Evolutionary conservation across 2,888 invertebrate genomes (phyloP), one percentile per base, ranked within the genome.

Genomic region (Tillus elongatus): DNA sequence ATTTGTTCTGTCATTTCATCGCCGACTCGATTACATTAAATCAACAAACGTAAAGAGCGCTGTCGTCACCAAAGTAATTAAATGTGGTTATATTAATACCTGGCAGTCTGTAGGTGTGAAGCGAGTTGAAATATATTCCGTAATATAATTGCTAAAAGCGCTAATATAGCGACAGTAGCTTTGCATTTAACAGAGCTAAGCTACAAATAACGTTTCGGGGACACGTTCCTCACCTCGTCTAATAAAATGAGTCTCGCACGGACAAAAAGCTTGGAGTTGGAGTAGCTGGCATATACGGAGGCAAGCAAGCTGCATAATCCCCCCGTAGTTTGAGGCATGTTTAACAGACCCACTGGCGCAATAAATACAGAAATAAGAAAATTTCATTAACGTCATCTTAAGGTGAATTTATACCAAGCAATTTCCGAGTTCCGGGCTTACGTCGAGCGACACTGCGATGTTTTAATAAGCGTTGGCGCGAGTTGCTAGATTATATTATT

Each of bases 381-480:
- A 67, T 69, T 69, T 70, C 69, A 70, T 70, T 70, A 70, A 69
- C 67, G 69, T 69, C 69, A 69, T 68, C 68, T 69, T 67, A 66
- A 67, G 67, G 68, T 67, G 62, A 69, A 69, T 69, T 70, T 69
- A 69, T 70, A 66, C 58, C 58, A 58, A 50, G 68, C 64, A 70
- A 70, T 70, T 69, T 70, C 68, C 66, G 57, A 55, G 60, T 55
- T 56, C 50, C 55, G 47, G 56, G 61, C 58, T 61, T 61, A 61
- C 49, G 41, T 32, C 9, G 15, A 15, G 49, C 51, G 58, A 59
- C 60, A 59, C 52, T 51, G 52, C 60, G 48, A 58, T 55, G 60
- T 61, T 63, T 62, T 63, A 63, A 63, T 64, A 63, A 61, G 54
- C 53, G 56, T 54, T 53, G 47, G 42, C 48, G 44, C 44, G 42